Conservation (phyloP, 2,113 vertebrate species). For the Psammodynastes pulverulentus region DNA sequence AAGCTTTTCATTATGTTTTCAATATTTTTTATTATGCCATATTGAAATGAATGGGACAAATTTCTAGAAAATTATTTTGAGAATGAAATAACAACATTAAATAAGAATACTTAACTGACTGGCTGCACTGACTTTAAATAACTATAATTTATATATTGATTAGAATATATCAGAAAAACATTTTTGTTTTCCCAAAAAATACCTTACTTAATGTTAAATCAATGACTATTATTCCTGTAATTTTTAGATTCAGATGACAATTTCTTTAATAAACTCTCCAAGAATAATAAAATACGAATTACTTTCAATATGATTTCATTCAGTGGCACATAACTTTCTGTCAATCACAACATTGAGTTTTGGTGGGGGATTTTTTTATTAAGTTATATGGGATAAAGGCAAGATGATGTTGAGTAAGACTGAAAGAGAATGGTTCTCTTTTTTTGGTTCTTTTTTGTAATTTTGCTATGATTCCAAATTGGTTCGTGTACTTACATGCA, state of each 20-base stretch:
- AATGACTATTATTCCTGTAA: not conserved
- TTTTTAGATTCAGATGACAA: not conserved
- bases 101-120: not conserved
- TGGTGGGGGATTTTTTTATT: not conserved
- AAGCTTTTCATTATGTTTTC: constrained; percentile 36
- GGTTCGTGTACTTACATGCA: not conserved
- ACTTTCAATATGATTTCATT: not conserved
- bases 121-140: not conserved
- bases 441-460: not conserved
- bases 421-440: not conserved
- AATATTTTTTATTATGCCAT: not conserved
- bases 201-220: not conserved
- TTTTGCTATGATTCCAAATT: not conserved
- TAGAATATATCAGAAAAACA: not conserved
- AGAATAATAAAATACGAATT: not conserved
- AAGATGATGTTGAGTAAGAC: not conserved
- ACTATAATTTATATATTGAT: not conserved
- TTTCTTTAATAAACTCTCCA: not conserved
- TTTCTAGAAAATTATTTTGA: not conserved
- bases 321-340: not conserved
- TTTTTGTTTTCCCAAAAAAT: not conserved
- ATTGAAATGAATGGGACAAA: not conserved
- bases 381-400: not conserved
- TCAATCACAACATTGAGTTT: not conserved
- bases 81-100: not conserved